Conservation (phyloP, 2,113 vertebrate genomes). For the Burhinus bistriatus region DNA sequence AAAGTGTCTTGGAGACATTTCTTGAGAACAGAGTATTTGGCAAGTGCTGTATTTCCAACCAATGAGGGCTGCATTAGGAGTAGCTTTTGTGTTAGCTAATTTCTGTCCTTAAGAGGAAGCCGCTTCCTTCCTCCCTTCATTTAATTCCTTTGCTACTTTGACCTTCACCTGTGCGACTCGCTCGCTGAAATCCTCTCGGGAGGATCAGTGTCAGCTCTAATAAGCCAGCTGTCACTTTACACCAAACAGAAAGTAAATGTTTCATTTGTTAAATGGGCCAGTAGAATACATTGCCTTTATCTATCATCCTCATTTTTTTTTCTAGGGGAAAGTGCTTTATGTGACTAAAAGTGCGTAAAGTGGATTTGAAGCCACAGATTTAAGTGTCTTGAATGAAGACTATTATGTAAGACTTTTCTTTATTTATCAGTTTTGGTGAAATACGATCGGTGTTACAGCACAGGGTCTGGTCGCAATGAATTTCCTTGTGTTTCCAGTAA, state of each 20-base stretch:
- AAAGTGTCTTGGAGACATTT: neutral
- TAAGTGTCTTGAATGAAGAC: neutral
- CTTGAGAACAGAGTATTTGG: neutral
- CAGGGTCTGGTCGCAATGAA: neutral
- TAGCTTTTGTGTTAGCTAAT: neutral
- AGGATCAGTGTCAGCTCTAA: constrained; percentile 68
- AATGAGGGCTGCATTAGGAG: fast-evolving
- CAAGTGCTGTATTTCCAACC: neutral
- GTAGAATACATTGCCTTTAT: neutral
- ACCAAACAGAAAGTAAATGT: constrained; percentile 47
- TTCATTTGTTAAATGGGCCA: constrained; percentile 53
- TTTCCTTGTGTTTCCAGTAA: neutral
- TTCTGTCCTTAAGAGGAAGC: constrained; percentile 18
- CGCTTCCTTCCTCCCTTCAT: constrained; percentile 23
- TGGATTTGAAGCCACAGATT: neutral
- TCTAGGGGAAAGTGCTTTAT: neutral
- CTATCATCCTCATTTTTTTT: neutral
- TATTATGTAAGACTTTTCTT: constrained; percentile 24
- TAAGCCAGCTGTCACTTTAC: constrained; percentile 65
- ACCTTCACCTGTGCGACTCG: constrained; percentile 46
- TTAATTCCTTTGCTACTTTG: constrained; percentile 52
- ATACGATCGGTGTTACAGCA: neutral
- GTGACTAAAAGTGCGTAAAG: neutral
- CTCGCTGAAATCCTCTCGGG: constrained; percentile 56
- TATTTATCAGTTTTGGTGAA: constrained; percentile 13